Evolutionary conservation across 2,797 vertebrate species (phyloP).

Genomic region (Coluber constrictor): DNA sequence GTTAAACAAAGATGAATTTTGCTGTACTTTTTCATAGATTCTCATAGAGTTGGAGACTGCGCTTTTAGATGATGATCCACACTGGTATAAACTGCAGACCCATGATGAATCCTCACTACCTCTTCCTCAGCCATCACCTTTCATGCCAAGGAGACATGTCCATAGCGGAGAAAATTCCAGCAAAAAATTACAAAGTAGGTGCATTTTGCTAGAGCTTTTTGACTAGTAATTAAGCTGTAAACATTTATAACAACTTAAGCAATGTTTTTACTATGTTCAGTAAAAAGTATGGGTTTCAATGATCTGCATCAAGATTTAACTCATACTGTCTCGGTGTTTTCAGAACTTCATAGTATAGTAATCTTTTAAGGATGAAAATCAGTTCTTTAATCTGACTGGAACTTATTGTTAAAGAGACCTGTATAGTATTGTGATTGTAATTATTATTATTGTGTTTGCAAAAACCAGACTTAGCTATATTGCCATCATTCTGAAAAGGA

Average conservation of each 20-base stretch:
- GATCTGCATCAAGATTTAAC: background rate
- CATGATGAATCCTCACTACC: constrained; percentile 97
- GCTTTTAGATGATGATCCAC: constrained; percentile 96
- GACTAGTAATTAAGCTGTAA: background rate
- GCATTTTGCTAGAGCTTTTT: background rate
- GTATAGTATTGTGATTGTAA: background rate
- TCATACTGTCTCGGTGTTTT: accelerated
- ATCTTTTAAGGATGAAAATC: background rate
- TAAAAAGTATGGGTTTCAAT: background rate
- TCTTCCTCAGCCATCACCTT: constrained; percentile 92
- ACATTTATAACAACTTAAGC: background rate
- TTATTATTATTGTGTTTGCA: background rate
- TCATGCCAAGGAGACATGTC: constrained; percentile 87
- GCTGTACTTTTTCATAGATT: constrained; percentile 76
- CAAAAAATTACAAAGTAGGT: constrained; percentile 97
- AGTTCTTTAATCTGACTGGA: background rate
- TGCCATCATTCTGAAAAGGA: background rate
- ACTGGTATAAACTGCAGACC: constrained; percentile 98
- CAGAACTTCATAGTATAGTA: background rate
- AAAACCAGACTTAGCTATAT: background rate
- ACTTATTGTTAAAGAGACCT: background rate
- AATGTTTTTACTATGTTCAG: background rate
- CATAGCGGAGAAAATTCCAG: constrained; percentile 81
- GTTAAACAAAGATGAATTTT: constrained; percentile 34
- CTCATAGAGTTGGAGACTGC: constrained; percentile 97